These are phyloP conservation scores for Hoplodrina blanda DNA, from an alignment of 2,888 invertebrate species.

Conservation along the genomic window DNA sequence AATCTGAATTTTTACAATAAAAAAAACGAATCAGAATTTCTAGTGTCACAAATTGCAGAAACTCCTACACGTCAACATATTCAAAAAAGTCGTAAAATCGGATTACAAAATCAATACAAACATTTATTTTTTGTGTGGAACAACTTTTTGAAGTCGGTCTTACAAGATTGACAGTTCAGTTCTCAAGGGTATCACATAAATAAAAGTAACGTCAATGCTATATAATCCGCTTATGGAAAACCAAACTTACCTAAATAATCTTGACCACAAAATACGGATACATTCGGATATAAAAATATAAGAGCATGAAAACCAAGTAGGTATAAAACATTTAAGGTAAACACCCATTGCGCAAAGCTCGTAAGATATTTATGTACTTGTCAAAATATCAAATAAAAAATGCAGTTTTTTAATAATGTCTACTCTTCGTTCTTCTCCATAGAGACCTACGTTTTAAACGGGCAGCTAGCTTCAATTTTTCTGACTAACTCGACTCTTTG, in stretches of 20 bases:
- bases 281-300: neutral
- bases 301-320: neutral
- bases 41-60: too few species aligned
- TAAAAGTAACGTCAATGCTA: neutral
- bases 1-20: too few species aligned
- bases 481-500: too few species aligned
- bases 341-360: neutral
- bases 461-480: too few species aligned
- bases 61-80: too few species aligned
- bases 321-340: neutral
- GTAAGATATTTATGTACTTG: neutral
- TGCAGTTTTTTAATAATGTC: too few species aligned
- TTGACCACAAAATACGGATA: slow-evolving; percentile 1
- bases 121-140: neutral
- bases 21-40: too few species aligned
- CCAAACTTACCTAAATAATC: neutral
- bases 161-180: neutral
- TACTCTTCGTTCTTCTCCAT: too few species aligned
- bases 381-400: too few species aligned
- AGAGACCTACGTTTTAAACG: too few species aligned
- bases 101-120: neutral
- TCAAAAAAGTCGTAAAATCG: neutral
- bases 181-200: neutral
- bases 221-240: slow-evolving; percentile 9
- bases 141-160: neutral